phyloP scores from a whole-genome alignment of 2,888 invertebrate genomes.

The Hartigia nigra region DNA sequence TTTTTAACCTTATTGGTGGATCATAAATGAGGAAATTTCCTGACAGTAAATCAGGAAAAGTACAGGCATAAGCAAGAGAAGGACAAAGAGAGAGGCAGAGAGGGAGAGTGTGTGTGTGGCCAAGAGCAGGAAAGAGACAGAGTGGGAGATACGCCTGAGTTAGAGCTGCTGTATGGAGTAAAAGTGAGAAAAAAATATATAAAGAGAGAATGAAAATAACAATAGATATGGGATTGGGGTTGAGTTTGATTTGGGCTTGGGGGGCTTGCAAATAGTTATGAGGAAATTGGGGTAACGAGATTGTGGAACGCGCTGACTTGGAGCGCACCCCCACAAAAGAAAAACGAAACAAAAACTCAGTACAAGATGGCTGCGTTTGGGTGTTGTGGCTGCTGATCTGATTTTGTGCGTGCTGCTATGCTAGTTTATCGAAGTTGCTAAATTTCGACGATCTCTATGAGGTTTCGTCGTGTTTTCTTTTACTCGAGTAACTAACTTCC shows the following conservation, averaged over 20 bases:
- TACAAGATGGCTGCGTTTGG: constrained; percentile 64
- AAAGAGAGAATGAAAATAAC: not conserved
- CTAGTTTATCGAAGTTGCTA: not conserved
- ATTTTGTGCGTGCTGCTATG: constrained; percentile 3
- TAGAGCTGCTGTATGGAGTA: not conserved
- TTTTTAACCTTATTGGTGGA: not conserved
- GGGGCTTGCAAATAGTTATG: not conserved
- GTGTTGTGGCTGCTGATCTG: constrained; percentile 59
- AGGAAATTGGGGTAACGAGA: not conserved
- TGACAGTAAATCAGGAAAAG: not conserved
- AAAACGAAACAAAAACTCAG: constrained; percentile 53
- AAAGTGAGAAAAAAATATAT: not conserved
- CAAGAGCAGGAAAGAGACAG: not conserved
- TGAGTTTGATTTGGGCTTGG: not conserved
- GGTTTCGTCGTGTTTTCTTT: not conserved
- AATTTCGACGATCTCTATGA: not conserved
- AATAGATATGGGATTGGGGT: not conserved
- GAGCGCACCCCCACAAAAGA: constrained; percentile 48
- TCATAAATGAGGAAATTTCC: not conserved
- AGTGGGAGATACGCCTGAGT: not conserved
- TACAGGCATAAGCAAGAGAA: not conserved
- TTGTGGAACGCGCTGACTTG: constrained; percentile 38
- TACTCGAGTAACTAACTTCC: not conserved
- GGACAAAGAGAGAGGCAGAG: not conserved
- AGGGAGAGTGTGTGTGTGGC: not conserved